Conservation (phyloP, 2,113 vertebrate genomes). For the Pagrus major region DNA sequence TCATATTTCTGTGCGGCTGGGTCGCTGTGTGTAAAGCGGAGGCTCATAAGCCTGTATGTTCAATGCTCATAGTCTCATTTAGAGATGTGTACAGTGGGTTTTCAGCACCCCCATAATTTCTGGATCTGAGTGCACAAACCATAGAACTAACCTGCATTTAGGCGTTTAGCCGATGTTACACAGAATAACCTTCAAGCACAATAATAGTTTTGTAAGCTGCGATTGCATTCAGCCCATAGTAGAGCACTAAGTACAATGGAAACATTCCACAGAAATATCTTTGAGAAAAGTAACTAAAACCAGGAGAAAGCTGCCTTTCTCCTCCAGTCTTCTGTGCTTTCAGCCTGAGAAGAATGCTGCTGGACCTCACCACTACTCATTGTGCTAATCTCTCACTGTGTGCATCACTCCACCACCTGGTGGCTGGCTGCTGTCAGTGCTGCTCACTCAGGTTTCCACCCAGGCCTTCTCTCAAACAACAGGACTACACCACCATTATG, state of each 20-base stretch:
- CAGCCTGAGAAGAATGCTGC: constrained; percentile 19
- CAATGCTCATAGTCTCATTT: background rate
- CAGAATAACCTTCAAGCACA: constrained; percentile 16
- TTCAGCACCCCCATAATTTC: constrained; percentile 8
- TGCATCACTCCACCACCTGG: constrained; percentile 81
- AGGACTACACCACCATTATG: constrained; percentile 47
- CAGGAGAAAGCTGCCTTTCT: constrained; percentile 13
- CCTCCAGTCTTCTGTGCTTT: constrained; percentile 1
- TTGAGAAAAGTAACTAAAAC: background rate
- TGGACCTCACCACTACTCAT: constrained; percentile 21
- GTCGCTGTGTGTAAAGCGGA: no score
- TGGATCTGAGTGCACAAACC: background rate
- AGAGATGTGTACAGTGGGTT: constrained; percentile 9
- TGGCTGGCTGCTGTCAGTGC: constrained; percentile 68
- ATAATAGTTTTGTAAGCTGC: background rate
- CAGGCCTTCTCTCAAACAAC: constrained; percentile 42
- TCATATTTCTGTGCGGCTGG: background rate
- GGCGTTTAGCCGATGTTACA: constrained; percentile 17
- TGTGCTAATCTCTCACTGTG: constrained; percentile 39
- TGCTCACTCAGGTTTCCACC: constrained; percentile 32
- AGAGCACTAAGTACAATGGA: background rate
- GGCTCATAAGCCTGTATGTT: background rate
- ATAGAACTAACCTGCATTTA: constrained; percentile 13
- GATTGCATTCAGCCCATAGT: background rate
- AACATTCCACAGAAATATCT: background rate